Percentiles rank a stretch among this genome's conserved stretches.
These are phyloP conservation scores for Propsilocerus akamusi DNA, from an alignment of 1,140 invertebrate species.

Conservation along the genomic window DNA sequence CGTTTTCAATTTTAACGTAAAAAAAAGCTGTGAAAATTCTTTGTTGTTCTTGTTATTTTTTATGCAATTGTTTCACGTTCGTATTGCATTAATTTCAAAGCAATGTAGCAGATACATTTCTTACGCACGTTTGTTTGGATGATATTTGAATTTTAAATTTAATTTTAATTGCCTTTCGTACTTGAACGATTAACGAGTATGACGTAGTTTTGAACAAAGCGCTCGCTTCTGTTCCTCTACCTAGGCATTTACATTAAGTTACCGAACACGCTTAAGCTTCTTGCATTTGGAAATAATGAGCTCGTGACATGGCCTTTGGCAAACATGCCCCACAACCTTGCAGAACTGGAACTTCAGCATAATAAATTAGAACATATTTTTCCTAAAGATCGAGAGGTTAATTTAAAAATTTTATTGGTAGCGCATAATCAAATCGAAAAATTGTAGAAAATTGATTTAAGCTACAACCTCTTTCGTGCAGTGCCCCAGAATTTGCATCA, in stretches of 20 bases:
- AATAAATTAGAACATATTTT: constrained; percentile 1
- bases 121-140: no score
- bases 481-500: not conserved
- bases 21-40: no score
- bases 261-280: not conserved
- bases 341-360: constrained; percentile 1
- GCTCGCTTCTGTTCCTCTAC: no score
- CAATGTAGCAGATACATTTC: no score
- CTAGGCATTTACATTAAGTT: not conserved
- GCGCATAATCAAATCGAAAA: not conserved
- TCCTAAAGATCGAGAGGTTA: not conserved
- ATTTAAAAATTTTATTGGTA: not conserved
- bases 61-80: no score
- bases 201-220: no score
- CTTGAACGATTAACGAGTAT: no score
- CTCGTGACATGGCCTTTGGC: not conserved
- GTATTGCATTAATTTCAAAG: no score
- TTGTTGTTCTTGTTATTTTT: no score
- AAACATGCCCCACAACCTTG: not conserved
- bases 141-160: no score
- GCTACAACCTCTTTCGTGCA: not conserved
- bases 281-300: not conserved
- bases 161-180: no score
- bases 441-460: not conserved
- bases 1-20: no score